Evolutionary conservation across 2,113 vertebrate species (phyloP), one percentile per base, ranked within the genome.

Genomic region (Phyllopteryx taeniolatus): DNA sequence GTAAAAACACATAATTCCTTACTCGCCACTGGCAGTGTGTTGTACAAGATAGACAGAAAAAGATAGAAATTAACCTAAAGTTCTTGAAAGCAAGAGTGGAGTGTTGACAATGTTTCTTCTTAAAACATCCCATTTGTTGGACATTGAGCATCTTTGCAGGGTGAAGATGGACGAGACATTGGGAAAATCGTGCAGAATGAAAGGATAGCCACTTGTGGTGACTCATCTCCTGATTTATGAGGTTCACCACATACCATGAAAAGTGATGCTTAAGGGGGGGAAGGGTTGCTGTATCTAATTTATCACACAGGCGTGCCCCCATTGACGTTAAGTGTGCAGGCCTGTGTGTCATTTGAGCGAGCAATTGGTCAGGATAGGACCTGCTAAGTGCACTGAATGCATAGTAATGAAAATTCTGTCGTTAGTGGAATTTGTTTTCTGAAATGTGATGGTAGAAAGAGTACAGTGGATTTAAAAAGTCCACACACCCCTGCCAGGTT

Each of bases 201-300:
- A 71, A 77, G 51, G 19, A 56, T 66, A 60, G 27, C 57, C 35
- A 3, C 46, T 74, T 51, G 66, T 35, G n/a, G 69, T 61, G 67
- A 80, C 72, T 74, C 59, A 0, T 65, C 46, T 14, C 8, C 79
- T 93, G 91, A 94, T 92, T 92, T 92, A 93, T 89, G 81, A 81
- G 86, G 78, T 89, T 82, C 78, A 68, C 81, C 61, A n/a, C 66
- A 33, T 61, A 49, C 73, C 73, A 59, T 82, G 81, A 80, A 77
- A 83, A 72, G 79, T 33, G 51, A 46, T 8, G 66, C 75, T 84
- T 7, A 1, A 76, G 47, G 61, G 64, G 27, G 72, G 74, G 79
- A 31, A 56, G 75, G 79, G 77, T 82, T 74, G 88, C 90, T 90
- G 84, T 88, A 68, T 77, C 82, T 74, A 85, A 93, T 94, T 90